Conservation (phyloP, 1,140 invertebrate species). For the Drosophila micromelanica region DNA sequence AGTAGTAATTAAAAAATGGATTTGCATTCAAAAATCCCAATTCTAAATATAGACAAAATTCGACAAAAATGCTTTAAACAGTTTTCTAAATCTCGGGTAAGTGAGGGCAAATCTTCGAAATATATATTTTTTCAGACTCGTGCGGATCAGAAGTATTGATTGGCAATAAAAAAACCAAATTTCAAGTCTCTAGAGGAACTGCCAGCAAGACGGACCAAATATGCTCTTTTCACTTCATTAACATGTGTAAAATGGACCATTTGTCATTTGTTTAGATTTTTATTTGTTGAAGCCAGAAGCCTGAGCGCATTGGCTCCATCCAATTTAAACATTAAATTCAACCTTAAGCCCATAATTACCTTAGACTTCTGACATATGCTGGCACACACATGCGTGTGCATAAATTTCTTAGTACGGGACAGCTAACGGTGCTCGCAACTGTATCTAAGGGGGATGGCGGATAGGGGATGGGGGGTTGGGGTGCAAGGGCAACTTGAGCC, state of each 20-base stretch:
- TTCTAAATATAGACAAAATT: too few relatives aligned
- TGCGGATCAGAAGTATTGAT: too few relatives aligned
- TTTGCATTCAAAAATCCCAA: too few relatives aligned
- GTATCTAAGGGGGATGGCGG: background rate
- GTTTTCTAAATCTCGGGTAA: too few relatives aligned
- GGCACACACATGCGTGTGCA: background rate
- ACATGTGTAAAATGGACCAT: background rate
- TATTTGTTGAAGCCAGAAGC: conserved; percentile 3
- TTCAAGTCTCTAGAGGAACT: too few relatives aligned
- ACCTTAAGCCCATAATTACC: conserved; percentile 34
- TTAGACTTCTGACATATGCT: conserved; percentile 10
- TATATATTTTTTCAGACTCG: too few relatives aligned
- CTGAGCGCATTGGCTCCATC: background rate
- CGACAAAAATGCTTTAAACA: too few relatives aligned
- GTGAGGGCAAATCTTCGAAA: too few relatives aligned
- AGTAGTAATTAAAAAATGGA: too few relatives aligned
- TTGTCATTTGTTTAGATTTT: background rate
- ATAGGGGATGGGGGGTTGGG: background rate
- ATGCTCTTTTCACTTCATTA: too few relatives aligned
- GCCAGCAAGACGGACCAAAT: too few relatives aligned
- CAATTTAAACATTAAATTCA: conserved; percentile 19
- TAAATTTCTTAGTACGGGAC: background rate
- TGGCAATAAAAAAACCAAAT: too few relatives aligned
- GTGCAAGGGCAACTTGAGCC: background rate
- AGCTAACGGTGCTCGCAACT: background rate